These are phyloP conservation scores for Chorisops tibialis DNA, from an alignment of 2,888 invertebrate species.

Conservation along the genomic window DNA sequence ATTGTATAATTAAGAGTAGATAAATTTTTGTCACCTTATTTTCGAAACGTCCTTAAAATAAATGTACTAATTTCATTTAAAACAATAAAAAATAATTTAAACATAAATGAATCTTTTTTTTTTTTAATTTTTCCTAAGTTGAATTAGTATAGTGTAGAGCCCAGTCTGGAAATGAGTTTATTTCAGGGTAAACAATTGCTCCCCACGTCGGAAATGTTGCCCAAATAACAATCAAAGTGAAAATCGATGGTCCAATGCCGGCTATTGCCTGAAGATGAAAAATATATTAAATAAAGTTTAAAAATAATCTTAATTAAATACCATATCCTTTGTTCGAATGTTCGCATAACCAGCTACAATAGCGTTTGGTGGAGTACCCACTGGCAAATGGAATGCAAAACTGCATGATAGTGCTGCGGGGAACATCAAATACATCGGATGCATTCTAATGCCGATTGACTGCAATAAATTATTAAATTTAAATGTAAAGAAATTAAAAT, in stretches of 20 bases:
- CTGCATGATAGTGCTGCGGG: slow-evolving; percentile 87
- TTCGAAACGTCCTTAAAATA: too few species aligned
- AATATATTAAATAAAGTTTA: background rate
- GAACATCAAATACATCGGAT: slow-evolving; percentile 86
- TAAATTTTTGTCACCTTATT: too few species aligned
- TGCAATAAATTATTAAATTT: slow-evolving; percentile 44
- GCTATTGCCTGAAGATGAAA: slow-evolving; percentile 60
- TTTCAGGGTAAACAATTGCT: slow-evolving; percentile 60
- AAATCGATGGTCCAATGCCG: slow-evolving; percentile 73
- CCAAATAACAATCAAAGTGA: slow-evolving; percentile 70
- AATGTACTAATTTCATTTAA: too few species aligned
- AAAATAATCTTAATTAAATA: slow-evolving; percentile 42
- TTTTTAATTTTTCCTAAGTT: too few species aligned
- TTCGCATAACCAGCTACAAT: slow-evolving; percentile 82
- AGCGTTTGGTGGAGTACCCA: slow-evolving; percentile 93
- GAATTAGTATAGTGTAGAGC: slow-evolving; percentile 42
- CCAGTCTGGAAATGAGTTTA: slow-evolving; percentile 63
- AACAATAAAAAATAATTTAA: too few species aligned
- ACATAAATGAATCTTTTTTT: too few species aligned
- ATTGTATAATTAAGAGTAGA: too few species aligned
- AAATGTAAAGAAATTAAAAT: background rate
- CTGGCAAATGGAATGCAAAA: slow-evolving; percentile 90
- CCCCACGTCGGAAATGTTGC: slow-evolving; percentile 74
- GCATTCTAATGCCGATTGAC: slow-evolving; percentile 68
- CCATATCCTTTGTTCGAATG: slow-evolving; percentile 76